Evolutionary conservation across 2,888 invertebrate genomes (phyloP), one percentile per base, ranked within the genome.

Genomic region (Holacanthella duospinosa): DNA sequence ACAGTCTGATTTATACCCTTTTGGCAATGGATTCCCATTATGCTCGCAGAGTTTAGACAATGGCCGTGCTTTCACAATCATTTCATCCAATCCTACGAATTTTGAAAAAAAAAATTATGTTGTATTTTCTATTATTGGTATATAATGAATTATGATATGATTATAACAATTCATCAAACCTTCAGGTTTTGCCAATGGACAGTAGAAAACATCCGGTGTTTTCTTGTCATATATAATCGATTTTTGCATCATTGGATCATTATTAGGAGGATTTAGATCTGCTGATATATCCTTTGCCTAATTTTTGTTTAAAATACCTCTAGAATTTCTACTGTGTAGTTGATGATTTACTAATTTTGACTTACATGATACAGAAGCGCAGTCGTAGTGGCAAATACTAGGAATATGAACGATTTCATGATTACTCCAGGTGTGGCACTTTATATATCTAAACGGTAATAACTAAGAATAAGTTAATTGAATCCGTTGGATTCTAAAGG

Each of bases 221-320:
- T 86, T 86, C 75, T 87, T 86, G 75, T 88, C 87, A 75, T 85
- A 88, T 43, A 88, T 86, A 70, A 88, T 88, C 62, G 85, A 85
- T 77, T 87, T 87, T 67, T 86, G 78, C 81, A 86, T 83, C 83
- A 87, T 85, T 9, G 48, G 48, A 75, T 87, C 87, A 59, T 66
- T 67, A 58, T 69, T n/a, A n/a, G n/a, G n/a, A n/a, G n/a, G n/a
- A n/a, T n/a, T n/a, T n/a, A n/a, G n/a, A n/a, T n/a, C n/a, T n/a
- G n/a, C 54, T 9, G n/a, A 6, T 53, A 53, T 25, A 4, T n/a
- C 54, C 25, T 12, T 12, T 6, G 9, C 54, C 54, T n/a, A 6
- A 25, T 53, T 53, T 53, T 6, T n/a, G 9, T 53, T 4, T 24
- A 53, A 53, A 12, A 12, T 53, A 25, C 6, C 4, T 53, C 36